phyloP scores from a whole-genome alignment of 1,140 invertebrate genomes.

The Drosophila tsacasi region DNA sequence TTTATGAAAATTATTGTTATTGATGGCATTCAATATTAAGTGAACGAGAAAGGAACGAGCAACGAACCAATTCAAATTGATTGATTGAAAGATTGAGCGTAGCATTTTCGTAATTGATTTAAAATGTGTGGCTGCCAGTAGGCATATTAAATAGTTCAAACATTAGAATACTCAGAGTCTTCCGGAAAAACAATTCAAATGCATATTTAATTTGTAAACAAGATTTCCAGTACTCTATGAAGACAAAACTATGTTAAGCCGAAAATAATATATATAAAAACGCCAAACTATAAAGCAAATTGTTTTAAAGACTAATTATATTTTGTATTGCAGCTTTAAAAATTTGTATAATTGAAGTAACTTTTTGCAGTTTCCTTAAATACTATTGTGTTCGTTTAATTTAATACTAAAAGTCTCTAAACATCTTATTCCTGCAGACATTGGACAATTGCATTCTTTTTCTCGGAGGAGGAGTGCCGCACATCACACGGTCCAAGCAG shows the following conservation, averaged over 20 bases:
- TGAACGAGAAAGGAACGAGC: constrained; percentile 22
- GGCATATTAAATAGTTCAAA: constrained; percentile 24
- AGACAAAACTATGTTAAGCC: no score
- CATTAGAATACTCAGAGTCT: neutral
- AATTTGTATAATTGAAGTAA: neutral
- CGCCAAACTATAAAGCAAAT: no score
- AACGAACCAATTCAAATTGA: constrained; percentile 47
- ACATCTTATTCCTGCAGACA: neutral
- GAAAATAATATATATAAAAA: no score
- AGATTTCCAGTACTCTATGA: neutral
- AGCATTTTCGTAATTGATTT: constrained; percentile 73
- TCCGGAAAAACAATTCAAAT: neutral
- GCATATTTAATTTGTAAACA: no score
- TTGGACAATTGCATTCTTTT: constrained; percentile 8
- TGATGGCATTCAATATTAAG: constrained; percentile 81
- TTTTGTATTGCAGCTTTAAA: neutral
- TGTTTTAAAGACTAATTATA: no score
- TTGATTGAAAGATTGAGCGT: constrained; percentile 71
- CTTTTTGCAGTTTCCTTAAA: neutral
- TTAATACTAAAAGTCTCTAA: neutral
- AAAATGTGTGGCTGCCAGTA: constrained; percentile 43
- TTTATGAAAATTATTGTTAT: constrained; percentile 83
- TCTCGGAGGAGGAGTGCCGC: neutral
- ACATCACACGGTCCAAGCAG: constrained; percentile 33
- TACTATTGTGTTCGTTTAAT: neutral